Evolutionary conservation across 2,888 invertebrate species (phyloP), one percentile per base, ranked within the genome.

Genomic region (Seladonia tumulorum): DNA sequence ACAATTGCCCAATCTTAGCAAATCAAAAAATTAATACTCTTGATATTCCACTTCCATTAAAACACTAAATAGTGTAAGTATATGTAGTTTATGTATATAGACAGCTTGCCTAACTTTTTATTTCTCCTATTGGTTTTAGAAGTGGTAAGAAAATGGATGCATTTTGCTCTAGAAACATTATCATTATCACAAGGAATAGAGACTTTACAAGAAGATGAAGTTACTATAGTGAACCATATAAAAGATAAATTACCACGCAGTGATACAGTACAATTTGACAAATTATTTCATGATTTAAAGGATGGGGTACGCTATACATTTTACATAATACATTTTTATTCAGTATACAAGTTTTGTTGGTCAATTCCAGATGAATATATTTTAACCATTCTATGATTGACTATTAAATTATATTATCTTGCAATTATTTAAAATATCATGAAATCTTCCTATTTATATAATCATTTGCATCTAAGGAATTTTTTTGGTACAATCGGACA

Each of bases 131-230:
- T 63, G 14, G 35, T 85, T 85, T 68, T 35, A 94, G 95, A 95
- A 68, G 77, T 91, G 25, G 82, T 93, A 18, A 90, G 94, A 85
- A 92, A 91, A 87, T 93, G 91, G 60, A 91, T 93, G 90, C 90
- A 94, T 66, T 94, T 93, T 82, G 93, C 94, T 0, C 87, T 95
- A 42, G 93, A 94, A 7, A 85, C 94, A 45, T 84, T 95, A 10
- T 94, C 94, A 4, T 94, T 95, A 0, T 93, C 92, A 4, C 94
- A 94, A 83, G 93, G 93, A 39, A 72, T 92, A 29, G 94, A 94
- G 76, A 84, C 90, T 7, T 84, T 94, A 45, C 90, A 90, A 8
- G 94, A 95, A 81, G 94, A 95, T 89, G 95, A 95, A 90, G 86
- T 93, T 39, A 92, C 91, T 22, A 60, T 95, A 16, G 92, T 92